Evolutionary conservation across 2,888 invertebrate genomes (phyloP).

Genomic region (Ennomos erosarius): DNA sequence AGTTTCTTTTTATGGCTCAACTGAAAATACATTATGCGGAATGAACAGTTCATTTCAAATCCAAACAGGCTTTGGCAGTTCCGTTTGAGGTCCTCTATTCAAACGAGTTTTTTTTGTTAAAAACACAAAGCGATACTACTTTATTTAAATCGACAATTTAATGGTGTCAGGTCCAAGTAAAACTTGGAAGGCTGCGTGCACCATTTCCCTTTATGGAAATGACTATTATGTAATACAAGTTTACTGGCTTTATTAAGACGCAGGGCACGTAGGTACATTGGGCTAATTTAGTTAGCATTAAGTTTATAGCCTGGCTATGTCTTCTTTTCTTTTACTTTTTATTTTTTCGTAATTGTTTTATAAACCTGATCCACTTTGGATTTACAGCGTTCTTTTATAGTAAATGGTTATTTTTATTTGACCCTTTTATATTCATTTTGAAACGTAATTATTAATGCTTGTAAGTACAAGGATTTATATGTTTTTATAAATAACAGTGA

Average conservation of each 20-base stretch:
- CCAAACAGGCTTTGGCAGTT: too few relatives aligned
- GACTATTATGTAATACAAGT: constrained; percentile 27
- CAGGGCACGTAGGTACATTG: constrained; percentile 29
- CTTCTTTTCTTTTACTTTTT: constrained; percentile 13
- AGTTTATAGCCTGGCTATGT: constrained; percentile 25
- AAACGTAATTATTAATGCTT: too few relatives aligned
- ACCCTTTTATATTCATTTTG: too few relatives aligned
- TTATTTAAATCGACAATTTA: constrained; percentile 25
- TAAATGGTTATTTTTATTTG: too few relatives aligned
- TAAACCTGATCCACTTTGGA: constrained; percentile 1
- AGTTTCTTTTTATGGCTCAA: too few relatives aligned
- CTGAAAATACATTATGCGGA: too few relatives aligned
- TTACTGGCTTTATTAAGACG: constrained; percentile 16
- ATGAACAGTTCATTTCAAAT: too few relatives aligned
- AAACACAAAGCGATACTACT: background rate
- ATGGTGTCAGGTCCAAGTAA: constrained; percentile 21
- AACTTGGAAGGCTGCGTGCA: constrained; percentile 23
- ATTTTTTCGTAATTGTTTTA: constrained; percentile 7
- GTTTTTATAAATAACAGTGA: too few relatives aligned
- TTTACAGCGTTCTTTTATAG: too few relatives aligned
- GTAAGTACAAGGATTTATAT: too few relatives aligned
- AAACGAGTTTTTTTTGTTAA: too few relatives aligned
- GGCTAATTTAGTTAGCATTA: constrained; percentile 20
- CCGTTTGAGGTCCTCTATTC: too few relatives aligned
- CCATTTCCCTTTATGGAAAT: constrained; percentile 38